Conservation (phyloP, 1,140 invertebrate species). For the Drosophila lini region DNA sequence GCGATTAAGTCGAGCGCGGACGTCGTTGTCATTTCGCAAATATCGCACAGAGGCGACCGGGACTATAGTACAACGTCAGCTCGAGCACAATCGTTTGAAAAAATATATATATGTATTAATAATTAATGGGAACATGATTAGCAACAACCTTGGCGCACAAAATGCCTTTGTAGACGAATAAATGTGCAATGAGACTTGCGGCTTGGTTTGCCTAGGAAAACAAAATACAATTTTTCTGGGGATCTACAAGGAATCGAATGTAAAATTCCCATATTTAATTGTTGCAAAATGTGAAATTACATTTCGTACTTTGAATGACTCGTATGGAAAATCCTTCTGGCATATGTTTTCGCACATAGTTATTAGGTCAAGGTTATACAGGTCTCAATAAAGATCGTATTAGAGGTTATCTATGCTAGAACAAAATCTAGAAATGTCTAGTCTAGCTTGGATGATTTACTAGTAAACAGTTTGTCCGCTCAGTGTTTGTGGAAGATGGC, state of each 20-base stretch:
- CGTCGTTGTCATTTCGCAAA: slow-evolving; percentile 41
- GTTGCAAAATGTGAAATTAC: neutral
- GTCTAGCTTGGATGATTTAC: slow-evolving; percentile 1
- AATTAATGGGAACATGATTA: slow-evolving; percentile 71
- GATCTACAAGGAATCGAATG: slow-evolving; percentile 24
- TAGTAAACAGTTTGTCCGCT: neutral
- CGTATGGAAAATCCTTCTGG: slow-evolving; percentile 11
- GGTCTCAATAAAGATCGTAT: slow-evolving; percentile 4
- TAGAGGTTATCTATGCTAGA: slow-evolving; percentile 10
- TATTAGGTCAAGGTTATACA: slow-evolving; percentile 13
- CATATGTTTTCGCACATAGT: slow-evolving; percentile 1
- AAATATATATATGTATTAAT: slow-evolving; percentile 49
- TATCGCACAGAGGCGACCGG: slow-evolving; percentile 26
- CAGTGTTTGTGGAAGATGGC: slow-evolving; percentile 2
- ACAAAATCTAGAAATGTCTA: slow-evolving; percentile 15
- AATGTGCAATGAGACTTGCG: slow-evolving; percentile 4
- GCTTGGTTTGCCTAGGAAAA: slow-evolving; percentile 7
- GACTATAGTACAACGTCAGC: slow-evolving; percentile 44
- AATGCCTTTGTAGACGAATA: slow-evolving; percentile 28
- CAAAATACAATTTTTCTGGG: neutral
- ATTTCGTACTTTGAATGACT: neutral
- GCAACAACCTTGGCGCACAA: slow-evolving; percentile 61
- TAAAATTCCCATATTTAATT: slow-evolving; percentile 16
- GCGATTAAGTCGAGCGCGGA: slow-evolving; percentile 40
- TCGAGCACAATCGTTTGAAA: slow-evolving; percentile 39